phyloP scores from a whole-genome alignment of 2,888 invertebrate species.

The Limnephilus auricula region DNA sequence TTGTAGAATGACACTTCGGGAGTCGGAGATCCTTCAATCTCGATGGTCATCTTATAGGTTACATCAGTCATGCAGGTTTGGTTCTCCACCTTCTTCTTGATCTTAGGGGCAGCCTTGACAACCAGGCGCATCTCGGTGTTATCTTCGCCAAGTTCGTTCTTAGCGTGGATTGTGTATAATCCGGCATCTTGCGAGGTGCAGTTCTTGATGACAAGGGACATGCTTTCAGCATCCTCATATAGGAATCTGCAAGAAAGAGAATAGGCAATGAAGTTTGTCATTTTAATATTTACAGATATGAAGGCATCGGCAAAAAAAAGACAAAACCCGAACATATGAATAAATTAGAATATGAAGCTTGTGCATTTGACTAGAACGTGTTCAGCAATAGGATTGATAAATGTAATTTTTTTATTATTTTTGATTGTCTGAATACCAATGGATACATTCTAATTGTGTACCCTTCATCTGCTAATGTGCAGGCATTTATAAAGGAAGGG shows the following conservation, averaged over 20 bases:
- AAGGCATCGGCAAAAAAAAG: too few species aligned
- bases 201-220: conserved; percentile 93
- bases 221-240: conserved; percentile 92
- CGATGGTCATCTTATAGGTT: conserved; percentile 86
- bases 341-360: too few species aligned
- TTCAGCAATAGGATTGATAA: too few species aligned
- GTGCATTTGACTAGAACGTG: too few species aligned
- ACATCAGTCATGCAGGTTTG: conserved; percentile 84
- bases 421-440: too few species aligned
- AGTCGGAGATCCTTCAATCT: conserved; percentile 89
- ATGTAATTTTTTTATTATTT: too few species aligned
- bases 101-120: conserved; percentile 92
- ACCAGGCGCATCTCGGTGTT: conserved; percentile 84
- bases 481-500: too few species aligned
- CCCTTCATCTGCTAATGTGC: too few species aligned
- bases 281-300: not conserved
- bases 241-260: conserved; percentile 77
- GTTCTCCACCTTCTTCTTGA: conserved; percentile 88
- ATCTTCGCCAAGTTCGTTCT: conserved; percentile 91
- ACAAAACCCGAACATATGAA: too few species aligned
- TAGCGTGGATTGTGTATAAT: conserved; percentile 87
- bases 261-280: not conserved
- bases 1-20: conserved; percentile 92
- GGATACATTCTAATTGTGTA: too few species aligned
- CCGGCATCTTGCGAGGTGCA: conserved; percentile 90